Conservation (phyloP, 2,113 vertebrate genomes). For the Seriola dumerili region DNA sequence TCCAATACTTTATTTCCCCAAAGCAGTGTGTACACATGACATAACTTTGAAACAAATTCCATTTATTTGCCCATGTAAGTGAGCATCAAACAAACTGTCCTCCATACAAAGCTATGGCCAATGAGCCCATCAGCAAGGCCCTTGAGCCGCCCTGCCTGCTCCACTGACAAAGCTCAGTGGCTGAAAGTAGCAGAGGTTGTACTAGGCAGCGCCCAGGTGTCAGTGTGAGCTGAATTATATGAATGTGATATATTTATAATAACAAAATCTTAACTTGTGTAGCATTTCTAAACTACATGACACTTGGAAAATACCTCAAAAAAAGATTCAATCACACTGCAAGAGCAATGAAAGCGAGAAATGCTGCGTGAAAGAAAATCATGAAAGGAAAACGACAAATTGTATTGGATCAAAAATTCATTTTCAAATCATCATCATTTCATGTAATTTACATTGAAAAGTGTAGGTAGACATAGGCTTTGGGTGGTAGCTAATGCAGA, state of each 20-base stretch:
- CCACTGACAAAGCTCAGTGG: slow-evolving; percentile 3
- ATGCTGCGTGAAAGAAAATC: too few species aligned
- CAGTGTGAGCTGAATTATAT: slow-evolving; percentile 4
- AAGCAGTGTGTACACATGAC: background rate
- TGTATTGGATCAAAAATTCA: too few species aligned
- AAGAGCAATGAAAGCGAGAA: too few species aligned
- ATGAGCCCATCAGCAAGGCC: slow-evolving; percentile 40
- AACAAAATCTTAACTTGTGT: background rate
- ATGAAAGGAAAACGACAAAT: too few species aligned
- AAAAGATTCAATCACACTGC: background rate
- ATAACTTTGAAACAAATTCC: slow-evolving; percentile 21
- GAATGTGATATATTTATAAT: slow-evolving; percentile 16
- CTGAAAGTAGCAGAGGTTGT: slow-evolving; percentile 21
- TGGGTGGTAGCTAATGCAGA: too few species aligned
- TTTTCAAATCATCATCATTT: too few species aligned
- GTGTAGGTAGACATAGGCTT: too few species aligned
- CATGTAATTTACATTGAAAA: too few species aligned
- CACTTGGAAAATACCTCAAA: background rate
- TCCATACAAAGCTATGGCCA: background rate
- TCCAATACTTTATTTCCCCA: slow-evolving; percentile 3
- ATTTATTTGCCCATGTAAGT: background rate
- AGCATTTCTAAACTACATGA: background rate
- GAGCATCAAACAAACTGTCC: background rate
- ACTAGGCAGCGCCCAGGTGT: background rate
- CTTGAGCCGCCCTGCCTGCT: background rate